Evolutionary conservation across 2,888 invertebrate species (phyloP).

Genomic region (Patella pellucida): DNA sequence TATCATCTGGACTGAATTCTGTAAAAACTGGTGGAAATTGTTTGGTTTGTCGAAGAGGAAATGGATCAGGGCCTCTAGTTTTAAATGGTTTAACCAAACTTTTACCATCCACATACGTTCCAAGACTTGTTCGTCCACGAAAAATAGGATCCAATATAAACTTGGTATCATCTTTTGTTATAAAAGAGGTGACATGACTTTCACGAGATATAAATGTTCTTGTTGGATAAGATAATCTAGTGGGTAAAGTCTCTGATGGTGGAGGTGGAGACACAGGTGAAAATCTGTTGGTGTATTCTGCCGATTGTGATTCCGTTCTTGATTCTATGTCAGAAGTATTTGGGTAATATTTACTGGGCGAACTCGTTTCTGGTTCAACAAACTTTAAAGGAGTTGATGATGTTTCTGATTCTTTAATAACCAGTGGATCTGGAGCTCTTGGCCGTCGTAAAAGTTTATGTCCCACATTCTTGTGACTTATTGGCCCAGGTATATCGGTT

Average conservation of each 20-base stretch:
- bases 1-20: constrained; percentile 55
- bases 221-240: constrained; percentile 29
- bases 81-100: constrained; percentile 59
- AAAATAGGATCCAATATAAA: constrained; percentile 58
- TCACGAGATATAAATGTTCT: constrained; percentile 26
- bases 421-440: constrained; percentile 50
- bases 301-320: background rate
- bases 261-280: constrained; percentile 51
- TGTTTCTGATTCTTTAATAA: constrained; percentile 32
- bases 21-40: constrained; percentile 47
- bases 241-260: constrained; percentile 54
- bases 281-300: constrained; percentile 1
- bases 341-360: constrained; percentile 38
- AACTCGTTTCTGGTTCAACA: constrained; percentile 29
- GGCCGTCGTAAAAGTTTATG: constrained; percentile 50
- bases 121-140: constrained; percentile 53
- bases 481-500: constrained; percentile 19
- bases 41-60: constrained; percentile 54
- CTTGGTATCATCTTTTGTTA: constrained; percentile 51
- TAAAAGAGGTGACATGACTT: constrained; percentile 37
- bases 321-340: constrained; percentile 48
- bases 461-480: constrained; percentile 11
- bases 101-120: constrained; percentile 62
- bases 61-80: constrained; percentile 60
- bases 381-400: constrained; percentile 28